Evolutionary conservation across 2,888 invertebrate species (phyloP).

Genomic region (Hyppa rectilinea): DNA sequence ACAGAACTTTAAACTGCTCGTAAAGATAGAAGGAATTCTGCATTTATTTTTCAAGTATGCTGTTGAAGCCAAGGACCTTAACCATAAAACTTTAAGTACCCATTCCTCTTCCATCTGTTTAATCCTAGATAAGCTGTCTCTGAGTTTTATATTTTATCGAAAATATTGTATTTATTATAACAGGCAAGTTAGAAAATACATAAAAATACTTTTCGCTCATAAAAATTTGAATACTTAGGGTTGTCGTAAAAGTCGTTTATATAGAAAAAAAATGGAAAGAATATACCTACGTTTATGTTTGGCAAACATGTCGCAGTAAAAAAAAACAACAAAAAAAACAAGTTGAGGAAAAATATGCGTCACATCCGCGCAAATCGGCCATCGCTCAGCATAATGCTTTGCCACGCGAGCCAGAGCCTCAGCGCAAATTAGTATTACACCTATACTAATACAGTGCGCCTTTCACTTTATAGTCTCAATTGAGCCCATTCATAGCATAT

Average conservation of each 20-base stretch:
- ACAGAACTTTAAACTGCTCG: constrained; percentile 7
- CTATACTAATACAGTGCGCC: too few relatives aligned
- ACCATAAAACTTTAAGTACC: constrained; percentile 52
- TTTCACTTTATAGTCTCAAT: too few relatives aligned
- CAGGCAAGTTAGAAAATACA: constrained; percentile 18
- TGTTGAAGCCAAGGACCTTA: constrained; percentile 34
- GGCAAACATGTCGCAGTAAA: too few relatives aligned
- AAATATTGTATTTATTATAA: constrained; percentile 28
- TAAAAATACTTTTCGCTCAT: constrained; percentile 39
- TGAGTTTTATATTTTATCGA: constrained; percentile 37
- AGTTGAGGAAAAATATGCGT: too few relatives aligned
- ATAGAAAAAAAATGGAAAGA: too few relatives aligned
- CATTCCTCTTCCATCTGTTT: constrained; percentile 49
- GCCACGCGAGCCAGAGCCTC: too few relatives aligned
- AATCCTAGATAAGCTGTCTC: constrained; percentile 51
- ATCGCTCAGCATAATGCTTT: too few relatives aligned
- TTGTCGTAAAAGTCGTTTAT: constrained; percentile 9
- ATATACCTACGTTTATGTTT: too few relatives aligned
- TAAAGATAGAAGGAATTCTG: constrained; percentile 39
- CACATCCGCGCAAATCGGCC: too few relatives aligned
- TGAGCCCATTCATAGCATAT: too few relatives aligned
- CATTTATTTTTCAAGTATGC: constrained; percentile 37
- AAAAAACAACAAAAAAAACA: too few relatives aligned
- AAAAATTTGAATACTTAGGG: constrained; percentile 21
- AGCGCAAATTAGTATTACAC: too few relatives aligned